Evolutionary conservation across 2,888 invertebrate genomes (phyloP).

Genomic region (Phortica magna): DNA sequence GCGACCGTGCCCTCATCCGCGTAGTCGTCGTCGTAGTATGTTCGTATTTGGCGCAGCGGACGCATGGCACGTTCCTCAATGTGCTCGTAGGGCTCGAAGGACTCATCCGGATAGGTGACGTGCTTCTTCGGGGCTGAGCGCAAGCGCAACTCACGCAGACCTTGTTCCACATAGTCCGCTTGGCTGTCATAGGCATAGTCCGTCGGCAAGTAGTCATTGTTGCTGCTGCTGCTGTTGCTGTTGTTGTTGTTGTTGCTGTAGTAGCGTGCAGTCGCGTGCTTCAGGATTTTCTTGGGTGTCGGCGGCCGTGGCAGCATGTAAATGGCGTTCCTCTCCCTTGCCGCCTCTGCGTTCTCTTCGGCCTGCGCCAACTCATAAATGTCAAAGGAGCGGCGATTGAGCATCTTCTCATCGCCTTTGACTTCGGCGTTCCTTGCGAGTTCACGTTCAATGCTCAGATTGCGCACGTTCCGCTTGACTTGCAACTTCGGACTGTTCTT

Average conservation of each 20-base stretch:
- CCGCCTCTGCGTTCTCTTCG: slow-evolving; percentile 40
- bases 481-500: slow-evolving; percentile 76
- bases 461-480: slow-evolving; percentile 68
- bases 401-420: slow-evolving; percentile 48
- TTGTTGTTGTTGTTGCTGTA: not conserved
- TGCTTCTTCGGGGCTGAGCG: slow-evolving; percentile 60
- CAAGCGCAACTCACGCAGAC: slow-evolving; percentile 59
- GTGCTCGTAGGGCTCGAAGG: slow-evolving; percentile 52
- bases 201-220: not conserved
- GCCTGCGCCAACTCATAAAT: slow-evolving; percentile 15
- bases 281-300: slow-evolving; percentile 62
- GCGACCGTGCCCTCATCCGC: slow-evolving; percentile 37
- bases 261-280: slow-evolving; percentile 40
- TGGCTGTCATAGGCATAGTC: slow-evolving; percentile 2
- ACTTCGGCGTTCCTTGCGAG: slow-evolving; percentile 10
- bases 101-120: slow-evolving; percentile 66
- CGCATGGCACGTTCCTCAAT: slow-evolving; percentile 43
- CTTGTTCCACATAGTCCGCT: slow-evolving; percentile 55
- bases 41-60: slow-evolving; percentile 16
- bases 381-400: slow-evolving; percentile 43
- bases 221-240: too few species aligned
- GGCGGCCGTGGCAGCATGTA: not conserved
- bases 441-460: slow-evolving; percentile 58
- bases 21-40: slow-evolving; percentile 7
- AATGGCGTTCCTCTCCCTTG: slow-evolving; percentile 13